Evolutionary conservation across 2,888 invertebrate genomes (phyloP), one percentile per base, ranked within the genome.

Genomic region (Philopedon plagiatum): DNA sequence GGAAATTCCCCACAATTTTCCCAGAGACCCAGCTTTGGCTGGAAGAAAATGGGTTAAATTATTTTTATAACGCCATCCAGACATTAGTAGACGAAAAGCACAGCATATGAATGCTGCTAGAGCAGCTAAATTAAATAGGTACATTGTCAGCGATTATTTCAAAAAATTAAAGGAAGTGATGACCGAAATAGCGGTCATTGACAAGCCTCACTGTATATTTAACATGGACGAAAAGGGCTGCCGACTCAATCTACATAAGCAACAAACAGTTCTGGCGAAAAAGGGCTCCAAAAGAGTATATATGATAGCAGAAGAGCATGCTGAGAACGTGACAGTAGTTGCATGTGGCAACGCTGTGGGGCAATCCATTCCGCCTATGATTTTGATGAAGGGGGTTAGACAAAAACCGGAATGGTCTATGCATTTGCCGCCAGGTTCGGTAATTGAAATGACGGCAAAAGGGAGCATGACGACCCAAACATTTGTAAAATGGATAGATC

Each of bases 241-340:
- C 39, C 2, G 39, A n/a, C 39, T 39, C n/a, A 39, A 11, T n/a
- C n/a, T 56, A 26, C 56, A 56, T 29, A 56, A 56, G 9, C 56
- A 56, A 15, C 56, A 26, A 26, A n/a, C n/a, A 39, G 39, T 39
- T n/a, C 39, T 39, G n/a, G 39, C 26, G 13, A 23, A 13, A n/a
- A 7, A 26, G 3, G 73, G 39, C n/a, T 39, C 39, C n/a, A n/a
- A n/a, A 39, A 39, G n/a, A 81, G n/a, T n/a, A n/a, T n/a, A n/a
- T 67, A 44, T 81, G 5, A 60, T 80, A 7, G 78, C 77, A 8
- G 70, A 63, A 21, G 81, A 83, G 60, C 81, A 83, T 72, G 81
- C 74, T 21, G 81, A 82, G 77, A 82, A 81, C 68, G 80, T 81
- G 5, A 80, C 82, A n/a, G 65, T 80, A 5, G 81, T 80, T 9